Percentiles rank a stretch among this genome's conserved stretches.
phyloP scores from a whole-genome alignment of 2,888 invertebrate species.

The Alentia gelatinosa region DNA sequence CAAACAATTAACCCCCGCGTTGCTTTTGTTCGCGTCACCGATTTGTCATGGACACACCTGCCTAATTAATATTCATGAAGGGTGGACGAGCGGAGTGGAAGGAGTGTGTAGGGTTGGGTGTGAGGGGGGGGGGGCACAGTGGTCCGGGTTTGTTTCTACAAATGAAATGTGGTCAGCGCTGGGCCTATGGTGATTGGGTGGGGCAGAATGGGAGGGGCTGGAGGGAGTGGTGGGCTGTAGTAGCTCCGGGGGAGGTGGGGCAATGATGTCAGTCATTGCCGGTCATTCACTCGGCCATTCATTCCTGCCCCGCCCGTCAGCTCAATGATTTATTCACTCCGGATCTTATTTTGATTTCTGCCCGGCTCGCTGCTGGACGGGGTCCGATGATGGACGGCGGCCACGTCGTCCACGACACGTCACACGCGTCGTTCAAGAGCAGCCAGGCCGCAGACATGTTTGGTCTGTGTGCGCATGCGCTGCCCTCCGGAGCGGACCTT shows the following conservation, averaged over 20 bases:
- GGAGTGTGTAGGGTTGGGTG: not conserved
- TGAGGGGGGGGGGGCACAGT: not conserved
- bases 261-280: not conserved
- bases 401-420: constrained; percentile 9
- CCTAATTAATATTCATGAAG: constrained; percentile 41
- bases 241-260: not conserved
- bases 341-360: constrained; percentile 37
- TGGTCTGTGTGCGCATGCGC: constrained; percentile 13
- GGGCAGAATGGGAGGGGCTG: not conserved
- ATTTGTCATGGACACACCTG: constrained; percentile 45
- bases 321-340: not conserved
- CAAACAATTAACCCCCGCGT: constrained; percentile 31
- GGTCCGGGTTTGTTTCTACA: not conserved
- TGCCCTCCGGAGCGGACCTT: not conserved
- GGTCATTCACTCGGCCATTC: not conserved
- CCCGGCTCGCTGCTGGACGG: not conserved
- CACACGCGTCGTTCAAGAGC: not conserved
- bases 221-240: not conserved
- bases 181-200: not conserved
- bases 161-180: constrained; percentile 30
- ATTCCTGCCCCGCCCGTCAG: not conserved
- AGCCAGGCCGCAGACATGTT: constrained; percentile 20
- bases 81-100: not conserved
- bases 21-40: constrained; percentile 6
- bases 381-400: constrained; percentile 21